phyloP scores from a whole-genome alignment of 2,113 vertebrate genomes.

The Globicephala melas region DNA sequence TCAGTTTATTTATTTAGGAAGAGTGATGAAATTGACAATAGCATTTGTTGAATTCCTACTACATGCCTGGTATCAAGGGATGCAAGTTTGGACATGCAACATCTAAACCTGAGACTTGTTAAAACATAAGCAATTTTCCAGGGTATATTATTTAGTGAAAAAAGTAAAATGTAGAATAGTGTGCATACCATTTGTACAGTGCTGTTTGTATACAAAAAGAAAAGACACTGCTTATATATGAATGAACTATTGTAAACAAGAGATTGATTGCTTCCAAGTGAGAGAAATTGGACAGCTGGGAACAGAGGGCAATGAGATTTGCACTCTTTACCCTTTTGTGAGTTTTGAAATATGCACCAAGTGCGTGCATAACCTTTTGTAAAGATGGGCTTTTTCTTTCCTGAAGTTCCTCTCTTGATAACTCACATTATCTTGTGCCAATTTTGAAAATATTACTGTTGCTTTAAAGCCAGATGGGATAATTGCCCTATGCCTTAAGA shows the following conservation, averaged over 20 bases:
- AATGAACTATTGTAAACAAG: neutral
- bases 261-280: neutral
- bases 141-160: neutral
- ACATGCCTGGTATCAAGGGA: neutral
- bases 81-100: neutral
- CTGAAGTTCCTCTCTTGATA: neutral
- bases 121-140: neutral
- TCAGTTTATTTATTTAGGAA: neutral
- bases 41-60: neutral
- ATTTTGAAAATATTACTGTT: neutral
- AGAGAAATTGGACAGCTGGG: neutral
- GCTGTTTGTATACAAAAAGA: neutral
- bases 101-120: neutral
- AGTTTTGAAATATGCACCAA: neutral
- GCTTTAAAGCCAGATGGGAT: neutral
- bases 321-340: neutral
- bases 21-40: neutral
- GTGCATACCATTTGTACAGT: neutral
- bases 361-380: neutral
- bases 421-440: neutral
- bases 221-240: neutral
- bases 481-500: neutral
- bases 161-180: neutral
- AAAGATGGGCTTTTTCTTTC: neutral
- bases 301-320: neutral